These are phyloP conservation scores for Pseudocheirus occidentalis DNA, from an alignment of 2,797 vertebrate species.

Conservation along the genomic window DNA sequence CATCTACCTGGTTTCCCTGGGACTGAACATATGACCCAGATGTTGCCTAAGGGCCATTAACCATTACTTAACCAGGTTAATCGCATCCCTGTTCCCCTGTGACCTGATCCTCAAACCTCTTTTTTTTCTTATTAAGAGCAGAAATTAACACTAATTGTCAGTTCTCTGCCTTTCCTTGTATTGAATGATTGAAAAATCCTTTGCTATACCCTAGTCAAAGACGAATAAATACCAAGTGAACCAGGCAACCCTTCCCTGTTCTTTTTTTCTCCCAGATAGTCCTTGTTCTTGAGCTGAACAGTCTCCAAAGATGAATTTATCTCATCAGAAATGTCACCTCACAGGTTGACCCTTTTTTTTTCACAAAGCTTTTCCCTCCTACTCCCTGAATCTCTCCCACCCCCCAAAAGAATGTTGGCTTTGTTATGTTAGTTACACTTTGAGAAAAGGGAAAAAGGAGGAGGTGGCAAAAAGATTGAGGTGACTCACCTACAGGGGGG, in stretches of 20 bases:
- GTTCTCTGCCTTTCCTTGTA: background rate
- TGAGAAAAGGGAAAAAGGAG: conserved; percentile 69
- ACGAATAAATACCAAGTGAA: background rate
- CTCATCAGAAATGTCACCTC: background rate
- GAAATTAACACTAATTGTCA: background rate
- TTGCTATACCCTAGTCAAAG: background rate
- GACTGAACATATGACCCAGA: background rate
- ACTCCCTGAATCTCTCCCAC: conserved; percentile 23
- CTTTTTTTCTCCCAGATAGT: background rate
- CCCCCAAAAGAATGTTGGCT: conserved; percentile 50
- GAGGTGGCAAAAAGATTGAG: conserved; percentile 65
- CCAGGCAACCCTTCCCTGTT: background rate
- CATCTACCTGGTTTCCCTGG: background rate
- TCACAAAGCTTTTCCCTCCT: conserved; percentile 2
- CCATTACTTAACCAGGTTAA: background rate
- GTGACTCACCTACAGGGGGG: conserved; percentile 36
- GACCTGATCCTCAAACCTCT: background rate
- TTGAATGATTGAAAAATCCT: background rate
- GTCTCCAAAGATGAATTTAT: background rate
- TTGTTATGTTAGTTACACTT: conserved; percentile 60
- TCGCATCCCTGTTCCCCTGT: background rate
- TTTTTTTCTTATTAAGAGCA: background rate
- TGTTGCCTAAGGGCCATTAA: background rate
- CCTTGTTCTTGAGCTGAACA: background rate
- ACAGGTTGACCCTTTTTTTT: background rate